phyloP scores from a whole-genome alignment of 2,888 invertebrate species.

The Ophraella communa region DNA sequence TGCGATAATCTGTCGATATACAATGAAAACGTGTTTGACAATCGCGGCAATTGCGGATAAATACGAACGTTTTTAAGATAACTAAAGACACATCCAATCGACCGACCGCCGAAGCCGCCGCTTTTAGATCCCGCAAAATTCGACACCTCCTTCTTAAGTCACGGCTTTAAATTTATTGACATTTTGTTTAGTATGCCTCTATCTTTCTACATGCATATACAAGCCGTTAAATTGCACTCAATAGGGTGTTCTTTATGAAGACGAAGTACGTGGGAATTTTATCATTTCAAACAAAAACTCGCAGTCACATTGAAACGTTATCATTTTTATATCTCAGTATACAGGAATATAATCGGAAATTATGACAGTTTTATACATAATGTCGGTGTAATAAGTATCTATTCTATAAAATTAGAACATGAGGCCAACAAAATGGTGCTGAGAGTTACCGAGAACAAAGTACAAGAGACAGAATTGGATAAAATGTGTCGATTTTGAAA shows the following conservation, averaged over 20 bases:
- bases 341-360: too few species aligned
- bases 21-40: constrained; percentile 39
- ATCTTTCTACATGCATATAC: constrained; percentile 8
- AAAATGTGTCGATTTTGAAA: too few species aligned
- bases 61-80: constrained; percentile 16
- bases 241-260: constrained; percentile 8
- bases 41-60: constrained; percentile 28
- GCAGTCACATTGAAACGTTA: neutral
- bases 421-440: too few species aligned
- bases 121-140: constrained; percentile 28
- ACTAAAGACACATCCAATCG: constrained; percentile 12
- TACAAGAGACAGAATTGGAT: too few species aligned
- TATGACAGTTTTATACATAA: too few species aligned
- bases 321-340: neutral
- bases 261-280: constrained; percentile 8
- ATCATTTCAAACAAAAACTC: neutral
- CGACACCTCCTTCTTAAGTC: constrained; percentile 33
- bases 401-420: too few species aligned
- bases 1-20: constrained; percentile 38
- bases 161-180: constrained; percentile 28
- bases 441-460: too few species aligned
- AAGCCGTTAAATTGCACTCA: constrained; percentile 9
- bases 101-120: constrained; percentile 16
- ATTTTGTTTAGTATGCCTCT: constrained; percentile 23
- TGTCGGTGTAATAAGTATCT: too few species aligned